These are phyloP conservation scores for Chaetura pelagica DNA, from an alignment of 2,113 vertebrate genomes.

Conservation along the genomic window DNA sequence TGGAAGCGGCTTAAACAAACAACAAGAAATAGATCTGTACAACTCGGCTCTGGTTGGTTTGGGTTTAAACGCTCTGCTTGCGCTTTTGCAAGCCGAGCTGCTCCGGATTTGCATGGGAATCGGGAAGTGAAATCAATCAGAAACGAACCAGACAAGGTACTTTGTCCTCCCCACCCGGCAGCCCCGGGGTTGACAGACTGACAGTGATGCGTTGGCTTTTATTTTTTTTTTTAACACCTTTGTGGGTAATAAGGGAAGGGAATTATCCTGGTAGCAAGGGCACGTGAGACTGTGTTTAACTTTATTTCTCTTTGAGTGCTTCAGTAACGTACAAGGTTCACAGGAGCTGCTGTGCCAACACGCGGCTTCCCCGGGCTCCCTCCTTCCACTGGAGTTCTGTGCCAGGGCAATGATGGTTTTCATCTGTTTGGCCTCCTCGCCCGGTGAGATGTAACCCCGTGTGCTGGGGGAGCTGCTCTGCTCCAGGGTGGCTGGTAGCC, in stretches of 20 bases:
- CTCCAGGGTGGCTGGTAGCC: fast-evolving
- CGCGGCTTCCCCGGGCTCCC: neutral
- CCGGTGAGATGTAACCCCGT: fast-evolving
- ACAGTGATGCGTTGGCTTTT: neutral
- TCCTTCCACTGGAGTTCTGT: neutral
- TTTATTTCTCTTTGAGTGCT: neutral
- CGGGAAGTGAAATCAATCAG: conserved; percentile 44
- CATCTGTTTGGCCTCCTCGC: neutral
- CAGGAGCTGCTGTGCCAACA: fast-evolving
- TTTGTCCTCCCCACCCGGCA: neutral
- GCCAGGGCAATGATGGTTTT: fast-evolving
- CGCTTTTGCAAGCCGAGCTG: neutral
- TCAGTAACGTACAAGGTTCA: neutral
- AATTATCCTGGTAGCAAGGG: neutral
- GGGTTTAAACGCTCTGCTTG: neutral
- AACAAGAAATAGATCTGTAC: neutral
- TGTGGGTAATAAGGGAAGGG: neutral
- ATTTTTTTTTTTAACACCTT: no score
- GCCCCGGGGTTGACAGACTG: neutral
- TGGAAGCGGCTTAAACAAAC: neutral
- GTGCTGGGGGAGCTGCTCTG: neutral
- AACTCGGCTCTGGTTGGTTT: neutral
- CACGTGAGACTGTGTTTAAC: neutral
- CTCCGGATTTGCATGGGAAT: conserved; percentile 36
- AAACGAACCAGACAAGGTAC: neutral